A percentile compares a stretch with the other conserved stretches of the same genome.
phyloP scores from a whole-genome alignment of 2,888 invertebrate species.

The Kuschelorhynchus macadamiae region DNA sequence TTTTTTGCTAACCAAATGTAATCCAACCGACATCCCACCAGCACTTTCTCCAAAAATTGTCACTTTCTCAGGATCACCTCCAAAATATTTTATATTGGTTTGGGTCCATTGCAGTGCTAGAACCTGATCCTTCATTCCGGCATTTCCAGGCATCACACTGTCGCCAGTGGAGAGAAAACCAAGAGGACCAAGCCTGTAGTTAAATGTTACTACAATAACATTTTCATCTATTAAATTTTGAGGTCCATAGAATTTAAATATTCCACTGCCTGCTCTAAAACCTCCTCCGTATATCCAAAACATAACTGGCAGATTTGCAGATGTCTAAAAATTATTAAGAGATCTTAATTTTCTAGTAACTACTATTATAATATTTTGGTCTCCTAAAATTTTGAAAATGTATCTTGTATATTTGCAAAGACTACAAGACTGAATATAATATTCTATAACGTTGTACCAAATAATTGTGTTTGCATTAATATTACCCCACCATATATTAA shows the following conservation, averaged over 20 bases:
- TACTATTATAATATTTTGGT: no score
- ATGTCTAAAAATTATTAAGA: slow-evolving; percentile 27
- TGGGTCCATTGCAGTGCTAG: slow-evolving; percentile 32
- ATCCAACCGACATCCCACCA: slow-evolving; percentile 36
- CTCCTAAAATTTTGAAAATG: no score
- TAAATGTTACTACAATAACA: slow-evolving; percentile 60
- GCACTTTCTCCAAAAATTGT: slow-evolving; percentile 41
- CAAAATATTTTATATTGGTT: slow-evolving; percentile 33
- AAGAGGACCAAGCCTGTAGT: slow-evolving; percentile 56
- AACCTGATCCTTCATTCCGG: slow-evolving; percentile 36
- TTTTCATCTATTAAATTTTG: slow-evolving; percentile 60
- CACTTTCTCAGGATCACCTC: slow-evolving; percentile 29
- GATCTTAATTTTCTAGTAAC: no score
- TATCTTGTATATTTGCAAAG: no score
- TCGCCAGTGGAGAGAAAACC: slow-evolving; percentile 39
- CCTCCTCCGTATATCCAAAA: slow-evolving; percentile 64
- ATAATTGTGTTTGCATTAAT: no score
- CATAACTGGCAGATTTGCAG: slow-evolving; percentile 59
- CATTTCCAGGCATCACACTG: slow-evolving; percentile 29
- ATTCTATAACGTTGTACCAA: no score
- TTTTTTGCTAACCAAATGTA: slow-evolving; percentile 27
- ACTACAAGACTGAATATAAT: no score
- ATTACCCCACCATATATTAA: no score
- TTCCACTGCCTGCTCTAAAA: slow-evolving; percentile 58
- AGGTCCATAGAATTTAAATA: slow-evolving; percentile 65